Evolutionary conservation across 37 sponge, comb jelly and placozoan species (phyloP), one percentile per base, ranked within the genome.

Genomic region (Chondrilla cf. caribensis): DNA sequence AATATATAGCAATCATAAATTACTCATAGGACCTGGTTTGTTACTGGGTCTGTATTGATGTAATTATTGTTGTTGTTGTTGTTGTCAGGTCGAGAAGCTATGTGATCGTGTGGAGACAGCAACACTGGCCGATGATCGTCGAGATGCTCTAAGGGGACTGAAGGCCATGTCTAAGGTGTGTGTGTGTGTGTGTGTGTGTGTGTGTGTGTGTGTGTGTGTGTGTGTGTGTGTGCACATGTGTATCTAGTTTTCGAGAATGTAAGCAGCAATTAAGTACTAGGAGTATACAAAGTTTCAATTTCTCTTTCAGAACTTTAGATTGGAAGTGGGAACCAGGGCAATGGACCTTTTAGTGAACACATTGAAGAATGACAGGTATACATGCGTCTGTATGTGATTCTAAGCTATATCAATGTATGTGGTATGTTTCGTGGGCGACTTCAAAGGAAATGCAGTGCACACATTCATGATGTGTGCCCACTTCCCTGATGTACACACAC

Each of bases 291-390:
- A 47, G 6, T 47, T 47, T 47, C 51, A 17, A n/a, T 75, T 36
- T 19, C 7, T 43, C 0, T 81, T 38, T 60, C 79, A 86, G 90
- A 85, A 88, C 58, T 97, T 82, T 80, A 80, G 85, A 65, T 66
- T 64, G 38, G 97, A 97, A 79, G 97, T 97, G 59, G 97, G 97
- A 22, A 82, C 90, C n/a, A 88, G 82, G 44, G 89, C 91, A 40
- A 54, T 92, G 60, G 89, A 85, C 28, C 51, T 87, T 2, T 57
- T 97, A 72, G 2, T 97, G 3, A 80, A 83, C 19, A 85, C 83
- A 24, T 47, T 95, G 3, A 47, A 38, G 18, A 78, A 81, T 21
- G 90, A 95, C 82, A 32, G 68, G 81, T 81, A 42, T 29, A 58
- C 36, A 18, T n/a, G n/a, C 78, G 3, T 54, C 11, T 59, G 60